A percentile compares a stretch with the other conserved stretches of the same genome.
Evolutionary conservation across 2,888 invertebrate species (phyloP).

Genomic region (Villa cingulata): DNA sequence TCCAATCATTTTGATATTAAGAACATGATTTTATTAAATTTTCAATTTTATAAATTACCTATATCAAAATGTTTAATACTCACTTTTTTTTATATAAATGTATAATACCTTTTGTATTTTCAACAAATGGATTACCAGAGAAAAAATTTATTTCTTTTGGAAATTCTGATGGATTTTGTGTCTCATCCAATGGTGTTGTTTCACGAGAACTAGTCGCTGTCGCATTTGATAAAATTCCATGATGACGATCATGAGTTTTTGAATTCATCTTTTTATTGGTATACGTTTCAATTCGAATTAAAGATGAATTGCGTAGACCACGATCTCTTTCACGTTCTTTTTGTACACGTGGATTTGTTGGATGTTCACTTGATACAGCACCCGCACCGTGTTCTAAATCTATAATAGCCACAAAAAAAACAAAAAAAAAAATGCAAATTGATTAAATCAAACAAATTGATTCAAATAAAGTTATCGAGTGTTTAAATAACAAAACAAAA

Average conservation of each 20-base stretch:
- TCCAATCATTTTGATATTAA: too few species aligned
- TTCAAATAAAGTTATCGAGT: too few species aligned
- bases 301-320: slow-evolving; percentile 53
- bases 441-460: too few species aligned
- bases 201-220: slow-evolving; percentile 50
- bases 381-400: slow-evolving; percentile 35
- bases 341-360: slow-evolving; percentile 29
- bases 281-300: slow-evolving; percentile 68
- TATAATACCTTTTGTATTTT: slow-evolving; percentile 90
- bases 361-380: slow-evolving; percentile 33
- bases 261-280: slow-evolving; percentile 45
- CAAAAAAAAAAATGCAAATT: slow-evolving; percentile 6
- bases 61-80: slow-evolving; percentile 13
- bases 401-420: too few species aligned
- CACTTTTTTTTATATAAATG: slow-evolving; percentile 97
- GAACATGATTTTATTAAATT: background rate
- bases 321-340: slow-evolving; percentile 42
- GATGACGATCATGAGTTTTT: slow-evolving; percentile 34
- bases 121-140: slow-evolving; percentile 93
- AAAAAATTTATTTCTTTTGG: slow-evolving; percentile 61
- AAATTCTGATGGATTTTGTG: slow-evolving; percentile 24
- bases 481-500: too few species aligned
- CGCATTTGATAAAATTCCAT: slow-evolving; percentile 47
- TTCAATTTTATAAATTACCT: background rate
- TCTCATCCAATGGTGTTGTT: slow-evolving; percentile 32